Conservation (phyloP, 2,113 vertebrate genomes). For the Chiloscyllium plagiosum region DNA sequence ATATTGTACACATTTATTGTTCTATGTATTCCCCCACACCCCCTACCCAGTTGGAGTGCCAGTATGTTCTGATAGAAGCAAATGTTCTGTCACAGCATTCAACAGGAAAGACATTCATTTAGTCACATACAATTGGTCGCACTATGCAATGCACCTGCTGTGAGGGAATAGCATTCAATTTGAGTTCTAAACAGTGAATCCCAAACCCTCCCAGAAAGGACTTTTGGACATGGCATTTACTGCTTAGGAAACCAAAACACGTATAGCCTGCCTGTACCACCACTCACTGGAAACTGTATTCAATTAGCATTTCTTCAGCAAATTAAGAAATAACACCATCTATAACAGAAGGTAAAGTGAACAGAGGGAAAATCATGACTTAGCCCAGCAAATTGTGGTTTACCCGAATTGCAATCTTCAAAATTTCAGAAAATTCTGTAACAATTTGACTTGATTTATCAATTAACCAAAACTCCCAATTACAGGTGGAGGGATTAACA, state of each 20-base stretch:
- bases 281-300: background rate
- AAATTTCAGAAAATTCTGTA: background rate
- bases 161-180: background rate
- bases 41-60: background rate
- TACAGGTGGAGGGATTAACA: background rate
- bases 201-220: background rate
- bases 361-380: background rate
- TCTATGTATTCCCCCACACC: background rate
- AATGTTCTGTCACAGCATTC: background rate
- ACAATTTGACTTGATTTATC: background rate
- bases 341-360: background rate
- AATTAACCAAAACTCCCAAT: background rate
- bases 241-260: background rate
- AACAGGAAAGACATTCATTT: background rate
- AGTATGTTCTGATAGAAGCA: background rate
- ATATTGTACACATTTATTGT: background rate
- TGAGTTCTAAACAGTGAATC: background rate
- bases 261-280: background rate
- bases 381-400: background rate
- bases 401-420: background rate
- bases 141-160: background rate
- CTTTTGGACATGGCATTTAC: background rate
- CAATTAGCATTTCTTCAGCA: background rate
- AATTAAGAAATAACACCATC: background rate
- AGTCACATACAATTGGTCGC: background rate